phyloP scores from a whole-genome alignment of 2,113 vertebrate species.

The Tachycineta bicolor region DNA sequence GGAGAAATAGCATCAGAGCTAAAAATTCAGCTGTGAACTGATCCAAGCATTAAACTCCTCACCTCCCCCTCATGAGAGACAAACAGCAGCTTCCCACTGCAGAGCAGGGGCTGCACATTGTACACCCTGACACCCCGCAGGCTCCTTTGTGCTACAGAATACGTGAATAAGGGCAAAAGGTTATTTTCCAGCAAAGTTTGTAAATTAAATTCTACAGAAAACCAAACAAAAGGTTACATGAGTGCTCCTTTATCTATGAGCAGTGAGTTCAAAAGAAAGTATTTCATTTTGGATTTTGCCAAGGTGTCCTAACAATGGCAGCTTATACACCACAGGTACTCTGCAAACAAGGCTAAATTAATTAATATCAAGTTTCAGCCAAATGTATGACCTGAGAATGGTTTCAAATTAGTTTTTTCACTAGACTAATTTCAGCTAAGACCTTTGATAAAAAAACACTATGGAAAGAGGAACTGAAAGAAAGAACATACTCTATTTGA shows the following conservation, averaged over 20 bases:
- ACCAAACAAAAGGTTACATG: slow-evolving; percentile 41
- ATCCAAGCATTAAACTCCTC: neutral
- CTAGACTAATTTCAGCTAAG: neutral
- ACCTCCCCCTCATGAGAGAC: neutral
- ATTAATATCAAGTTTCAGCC: slow-evolving; percentile 15
- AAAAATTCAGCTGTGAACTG: neutral
- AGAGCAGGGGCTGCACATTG: neutral
- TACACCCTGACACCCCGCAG: neutral
- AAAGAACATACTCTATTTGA: neutral
- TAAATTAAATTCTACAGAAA: slow-evolving; percentile 49
- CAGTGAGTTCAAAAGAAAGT: neutral
- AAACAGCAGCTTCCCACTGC: neutral
- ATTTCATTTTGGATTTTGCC: slow-evolving; percentile 17
- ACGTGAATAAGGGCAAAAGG: slow-evolving; percentile 46
- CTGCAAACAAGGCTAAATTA: neutral
- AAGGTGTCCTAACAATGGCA: neutral
- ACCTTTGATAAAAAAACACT: neutral
- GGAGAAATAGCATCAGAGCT: neutral
- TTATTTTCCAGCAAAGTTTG: slow-evolving; percentile 41
- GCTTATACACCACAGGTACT: neutral
- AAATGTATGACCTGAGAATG: neutral
- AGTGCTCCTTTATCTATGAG: neutral
- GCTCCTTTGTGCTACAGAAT: slow-evolving; percentile 18
- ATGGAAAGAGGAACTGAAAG: neutral
- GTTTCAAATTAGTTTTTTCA: neutral